These are phyloP conservation scores for Podarcis cretensis DNA, from an alignment of 2,113 vertebrate species.

Conservation along the genomic window DNA sequence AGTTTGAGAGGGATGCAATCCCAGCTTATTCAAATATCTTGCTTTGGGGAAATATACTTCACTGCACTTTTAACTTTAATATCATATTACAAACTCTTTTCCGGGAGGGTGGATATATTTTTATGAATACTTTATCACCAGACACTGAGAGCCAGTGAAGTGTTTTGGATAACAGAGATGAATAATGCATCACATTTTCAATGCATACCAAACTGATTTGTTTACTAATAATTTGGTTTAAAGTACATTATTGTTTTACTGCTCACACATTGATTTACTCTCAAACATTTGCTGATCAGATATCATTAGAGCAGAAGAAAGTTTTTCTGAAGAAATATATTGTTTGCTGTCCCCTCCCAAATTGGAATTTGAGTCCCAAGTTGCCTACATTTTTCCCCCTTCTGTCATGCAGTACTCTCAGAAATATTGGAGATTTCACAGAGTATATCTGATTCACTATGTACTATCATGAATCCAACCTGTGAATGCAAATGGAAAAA, in stretches of 20 bases:
- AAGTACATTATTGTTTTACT: slow-evolving; percentile 72
- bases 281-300: slow-evolving; percentile 54
- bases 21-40: slow-evolving; percentile 64
- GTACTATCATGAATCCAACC: neutral
- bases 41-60: slow-evolving; percentile 68
- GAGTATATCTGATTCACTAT: neutral
- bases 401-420: neutral
- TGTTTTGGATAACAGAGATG: slow-evolving; percentile 68
- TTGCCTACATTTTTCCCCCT: neutral
- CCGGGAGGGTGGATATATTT: slow-evolving; percentile 47
- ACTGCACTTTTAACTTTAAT: slow-evolving; percentile 71
- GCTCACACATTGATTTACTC: slow-evolving; percentile 65
- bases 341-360: slow-evolving; percentile 51
- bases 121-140: slow-evolving; percentile 64
- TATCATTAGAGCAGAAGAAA: slow-evolving; percentile 62
- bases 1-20: slow-evolving; percentile 62
- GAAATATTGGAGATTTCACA: slow-evolving; percentile 10
- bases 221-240: slow-evolving; percentile 72
- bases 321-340: slow-evolving; percentile 60
- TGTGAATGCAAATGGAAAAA: neutral
- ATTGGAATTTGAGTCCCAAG: slow-evolving; percentile 8
- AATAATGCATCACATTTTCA: slow-evolving; percentile 66
- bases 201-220: slow-evolving; percentile 69
- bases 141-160: slow-evolving; percentile 58
- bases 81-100: slow-evolving; percentile 69